phyloP scores from a whole-genome alignment of 2,113 vertebrate genomes.

The Phylloscopus trochiloides region DNA sequence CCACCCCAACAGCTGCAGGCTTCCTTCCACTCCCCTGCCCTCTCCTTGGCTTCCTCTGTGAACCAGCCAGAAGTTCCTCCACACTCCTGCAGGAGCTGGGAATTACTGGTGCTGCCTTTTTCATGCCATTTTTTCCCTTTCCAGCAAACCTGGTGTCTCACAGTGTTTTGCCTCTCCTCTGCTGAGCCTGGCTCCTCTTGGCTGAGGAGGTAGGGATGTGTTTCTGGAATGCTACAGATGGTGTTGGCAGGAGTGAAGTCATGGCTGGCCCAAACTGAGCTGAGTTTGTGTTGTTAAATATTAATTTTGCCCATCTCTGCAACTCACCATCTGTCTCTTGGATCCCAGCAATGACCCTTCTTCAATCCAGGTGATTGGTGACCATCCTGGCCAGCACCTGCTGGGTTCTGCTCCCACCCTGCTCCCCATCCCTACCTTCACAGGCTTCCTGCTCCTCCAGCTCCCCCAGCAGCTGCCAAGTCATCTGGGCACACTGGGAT shows the following conservation, averaged over 20 bases:
- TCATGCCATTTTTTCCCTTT: not conserved
- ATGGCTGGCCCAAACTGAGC: not conserved
- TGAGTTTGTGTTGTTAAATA: not conserved
- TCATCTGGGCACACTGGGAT: not conserved
- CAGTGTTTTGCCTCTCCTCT: not conserved
- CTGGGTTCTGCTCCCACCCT: not conserved
- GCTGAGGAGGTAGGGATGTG: not conserved
- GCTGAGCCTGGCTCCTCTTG: not conserved
- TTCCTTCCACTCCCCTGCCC: not conserved
- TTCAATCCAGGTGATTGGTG: not conserved
- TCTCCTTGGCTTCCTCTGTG: not conserved
- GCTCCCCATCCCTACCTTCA: not conserved
- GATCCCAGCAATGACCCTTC: not conserved
- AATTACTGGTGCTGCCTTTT: not conserved
- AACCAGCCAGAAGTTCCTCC: not conserved
- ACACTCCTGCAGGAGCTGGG: not conserved
- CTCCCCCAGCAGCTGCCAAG: not conserved
- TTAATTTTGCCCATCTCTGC: not conserved
- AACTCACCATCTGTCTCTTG: not conserved
- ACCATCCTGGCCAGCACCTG: rapidly evolving
- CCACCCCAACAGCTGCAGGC: not conserved
- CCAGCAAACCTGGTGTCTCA: not conserved
- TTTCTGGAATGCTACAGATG: not conserved
- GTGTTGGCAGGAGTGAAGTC: not conserved
- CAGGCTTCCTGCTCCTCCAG: rapidly evolving